Evolutionary conservation across 2,888 invertebrate species (phyloP).

Genomic region (Willowsia nigromaculata): DNA sequence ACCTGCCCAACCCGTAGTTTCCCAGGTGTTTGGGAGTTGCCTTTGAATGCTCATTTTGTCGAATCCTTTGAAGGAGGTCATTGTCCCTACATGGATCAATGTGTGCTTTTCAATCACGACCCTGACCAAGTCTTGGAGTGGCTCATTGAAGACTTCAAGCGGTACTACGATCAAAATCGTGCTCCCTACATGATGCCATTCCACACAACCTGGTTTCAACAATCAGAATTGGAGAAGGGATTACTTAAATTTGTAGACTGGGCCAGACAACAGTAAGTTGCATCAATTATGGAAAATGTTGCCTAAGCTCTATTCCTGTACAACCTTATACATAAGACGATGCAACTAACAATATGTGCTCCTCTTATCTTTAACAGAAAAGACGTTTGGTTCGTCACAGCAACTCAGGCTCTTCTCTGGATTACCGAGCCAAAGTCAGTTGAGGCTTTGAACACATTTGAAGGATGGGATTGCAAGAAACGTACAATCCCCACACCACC

Average conservation of each 20-base stretch:
- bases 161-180: slow-evolving; percentile 91
- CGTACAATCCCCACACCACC: slow-evolving; percentile 87
- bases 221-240: slow-evolving; percentile 89
- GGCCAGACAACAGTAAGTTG: slow-evolving; percentile 86
- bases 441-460: slow-evolving; percentile 87
- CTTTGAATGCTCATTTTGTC: slow-evolving; percentile 93
- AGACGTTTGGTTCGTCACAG: slow-evolving; percentile 92
- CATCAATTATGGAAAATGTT: background rate
- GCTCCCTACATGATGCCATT: slow-evolving; percentile 97
- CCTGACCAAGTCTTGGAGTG: slow-evolving; percentile 85
- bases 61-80: slow-evolving; percentile 94
- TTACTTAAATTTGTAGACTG: slow-evolving; percentile 92
- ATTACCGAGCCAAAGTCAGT: slow-evolving; percentile 90
- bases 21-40: slow-evolving; percentile 96
- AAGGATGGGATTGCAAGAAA: slow-evolving; percentile 90
- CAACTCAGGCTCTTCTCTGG: slow-evolving; percentile 94
- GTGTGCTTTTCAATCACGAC: slow-evolving; percentile 84
- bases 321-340: background rate
- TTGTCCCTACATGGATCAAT: slow-evolving; percentile 91
- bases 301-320: background rate
- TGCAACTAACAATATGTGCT: background rate
- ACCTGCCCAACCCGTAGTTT: slow-evolving; percentile 94
- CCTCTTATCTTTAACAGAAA: slow-evolving; percentile 83
- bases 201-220: slow-evolving; percentile 98
- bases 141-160: slow-evolving; percentile 92